These are phyloP conservation scores for Trichogramma pretiosum DNA, from an alignment of 1,140 invertebrate species.

Conservation along the genomic window DNA sequence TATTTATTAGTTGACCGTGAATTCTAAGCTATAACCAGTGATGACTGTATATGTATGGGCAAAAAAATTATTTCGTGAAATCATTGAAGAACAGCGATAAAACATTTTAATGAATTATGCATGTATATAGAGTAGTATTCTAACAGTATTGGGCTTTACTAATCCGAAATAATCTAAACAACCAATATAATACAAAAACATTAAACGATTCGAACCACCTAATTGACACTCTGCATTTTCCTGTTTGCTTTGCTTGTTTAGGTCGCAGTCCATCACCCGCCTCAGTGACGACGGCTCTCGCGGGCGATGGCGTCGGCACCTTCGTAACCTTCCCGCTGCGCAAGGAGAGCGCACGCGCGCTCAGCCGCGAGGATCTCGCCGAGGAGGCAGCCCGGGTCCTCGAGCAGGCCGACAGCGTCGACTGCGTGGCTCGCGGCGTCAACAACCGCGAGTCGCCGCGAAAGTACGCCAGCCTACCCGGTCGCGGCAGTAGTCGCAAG, in stretches of 20 bases:
- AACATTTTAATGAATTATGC: too few relatives aligned
- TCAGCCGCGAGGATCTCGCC: conserved; percentile 57
- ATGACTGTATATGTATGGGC: too few relatives aligned
- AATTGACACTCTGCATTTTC: too few relatives aligned
- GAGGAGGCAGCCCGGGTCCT: conserved; percentile 62
- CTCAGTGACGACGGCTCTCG: conserved; percentile 28
- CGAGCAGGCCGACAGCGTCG: conserved; percentile 55
- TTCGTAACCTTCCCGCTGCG: conserved; percentile 49
- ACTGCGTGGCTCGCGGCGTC: conserved; percentile 51
- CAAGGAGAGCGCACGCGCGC: conserved; percentile 55
- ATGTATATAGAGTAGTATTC: too few relatives aligned
- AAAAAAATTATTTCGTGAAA: too few relatives aligned
- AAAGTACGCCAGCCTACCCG: conserved; percentile 56
- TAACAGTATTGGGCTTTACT: too few relatives aligned
- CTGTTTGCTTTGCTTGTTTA: conserved; percentile 27
- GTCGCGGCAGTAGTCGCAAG: conserved; percentile 24
- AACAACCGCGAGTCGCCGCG: conserved; percentile 44
- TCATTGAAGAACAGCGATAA: too few relatives aligned
- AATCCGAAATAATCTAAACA: too few relatives aligned
- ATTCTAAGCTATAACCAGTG: too few relatives aligned
- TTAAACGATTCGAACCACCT: too few relatives aligned
- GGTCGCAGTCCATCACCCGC: conserved; percentile 39
- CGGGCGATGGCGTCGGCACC: conserved; percentile 43
- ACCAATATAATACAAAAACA: too few relatives aligned
- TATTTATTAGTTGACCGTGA: too few relatives aligned